phyloP scores from a whole-genome alignment of 2,113 vertebrate genomes.

The Bujurquina vittata region DNA sequence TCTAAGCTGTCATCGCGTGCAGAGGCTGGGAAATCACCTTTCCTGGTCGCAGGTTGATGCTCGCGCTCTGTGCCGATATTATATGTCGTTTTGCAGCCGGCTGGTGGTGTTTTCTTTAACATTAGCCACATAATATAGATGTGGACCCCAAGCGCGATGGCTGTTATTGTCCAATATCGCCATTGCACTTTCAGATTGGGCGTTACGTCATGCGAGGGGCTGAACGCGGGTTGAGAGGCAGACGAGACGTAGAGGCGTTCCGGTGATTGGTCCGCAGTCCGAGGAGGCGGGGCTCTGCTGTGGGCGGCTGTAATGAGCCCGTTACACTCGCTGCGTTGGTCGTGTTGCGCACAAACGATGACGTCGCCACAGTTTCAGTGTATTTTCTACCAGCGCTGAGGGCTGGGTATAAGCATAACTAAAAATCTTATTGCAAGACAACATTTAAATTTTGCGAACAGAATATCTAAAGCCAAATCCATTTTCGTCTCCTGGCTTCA shows the following conservation, averaged over 20 bases:
- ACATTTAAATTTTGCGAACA: too few relatives aligned
- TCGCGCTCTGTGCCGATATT: slow-evolving; percentile 36
- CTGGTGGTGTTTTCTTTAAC: slow-evolving; percentile 40
- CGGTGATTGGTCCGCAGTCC: slow-evolving; percentile 50
- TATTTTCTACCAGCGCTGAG: neutral
- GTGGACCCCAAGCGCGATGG: slow-evolving; percentile 63
- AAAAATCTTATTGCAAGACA: neutral
- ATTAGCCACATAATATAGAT: slow-evolving; percentile 71
- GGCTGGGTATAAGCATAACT: neutral
- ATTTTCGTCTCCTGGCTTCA: too few relatives aligned
- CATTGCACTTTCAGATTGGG: slow-evolving; percentile 75
- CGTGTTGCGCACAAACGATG: neutral
- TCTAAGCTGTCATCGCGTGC: slow-evolving; percentile 71
- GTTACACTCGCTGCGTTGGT: neutral
- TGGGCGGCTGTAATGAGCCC: neutral
- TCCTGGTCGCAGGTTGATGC: slow-evolving; percentile 47
- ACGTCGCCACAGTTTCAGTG: neutral
- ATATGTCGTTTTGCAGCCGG: slow-evolving; percentile 33
- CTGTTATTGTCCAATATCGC: slow-evolving; percentile 79
- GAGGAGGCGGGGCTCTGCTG: slow-evolving; percentile 42
- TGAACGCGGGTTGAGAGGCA: slow-evolving; percentile 67
- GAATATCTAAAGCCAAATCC: too few relatives aligned
- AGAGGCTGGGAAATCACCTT: slow-evolving; percentile 32
- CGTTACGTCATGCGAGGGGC: slow-evolving; percentile 72
- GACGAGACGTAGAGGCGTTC: slow-evolving; percentile 42